A percentile compares a stretch with the other conserved stretches of the same genome.
phyloP scores from a whole-genome alignment of 2,113 vertebrate genomes.

The Megaceryle torquata region DNA sequence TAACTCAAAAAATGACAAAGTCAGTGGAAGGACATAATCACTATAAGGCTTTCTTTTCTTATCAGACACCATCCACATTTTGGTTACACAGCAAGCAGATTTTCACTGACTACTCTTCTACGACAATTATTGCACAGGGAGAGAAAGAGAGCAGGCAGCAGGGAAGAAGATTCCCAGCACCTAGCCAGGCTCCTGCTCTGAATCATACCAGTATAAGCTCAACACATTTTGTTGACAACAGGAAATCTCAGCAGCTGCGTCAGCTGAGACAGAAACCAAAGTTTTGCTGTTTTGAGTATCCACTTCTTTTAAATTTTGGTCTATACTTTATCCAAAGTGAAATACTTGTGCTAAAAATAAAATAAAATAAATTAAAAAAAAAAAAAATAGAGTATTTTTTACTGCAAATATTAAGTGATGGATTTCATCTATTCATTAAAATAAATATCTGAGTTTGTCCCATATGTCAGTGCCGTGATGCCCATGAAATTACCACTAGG shows the following conservation, averaged over 20 bases:
- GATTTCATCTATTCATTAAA: not conserved
- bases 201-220: not conserved
- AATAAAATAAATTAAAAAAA: not conserved
- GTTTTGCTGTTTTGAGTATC: not conserved
- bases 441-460: not conserved
- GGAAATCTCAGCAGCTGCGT: not conserved
- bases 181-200: not conserved
- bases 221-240: not conserved
- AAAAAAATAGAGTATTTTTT: fast-evolving
- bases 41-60: not conserved
- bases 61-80: not conserved
- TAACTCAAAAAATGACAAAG: not conserved
- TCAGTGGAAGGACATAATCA: not conserved
- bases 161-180: not conserved
- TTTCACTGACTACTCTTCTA: not conserved
- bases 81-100: not conserved
- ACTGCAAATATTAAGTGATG: not conserved
- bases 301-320: not conserved
- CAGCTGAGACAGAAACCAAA: not conserved
- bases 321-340: not conserved
- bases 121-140: not conserved
- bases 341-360: fast-evolving
- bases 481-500: not conserved
- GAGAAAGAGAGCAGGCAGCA: not conserved
- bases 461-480: too few species aligned